Evolutionary conservation across 2,797 vertebrate species (phyloP).

Genomic region (Neosilurus hyrtlii): DNA sequence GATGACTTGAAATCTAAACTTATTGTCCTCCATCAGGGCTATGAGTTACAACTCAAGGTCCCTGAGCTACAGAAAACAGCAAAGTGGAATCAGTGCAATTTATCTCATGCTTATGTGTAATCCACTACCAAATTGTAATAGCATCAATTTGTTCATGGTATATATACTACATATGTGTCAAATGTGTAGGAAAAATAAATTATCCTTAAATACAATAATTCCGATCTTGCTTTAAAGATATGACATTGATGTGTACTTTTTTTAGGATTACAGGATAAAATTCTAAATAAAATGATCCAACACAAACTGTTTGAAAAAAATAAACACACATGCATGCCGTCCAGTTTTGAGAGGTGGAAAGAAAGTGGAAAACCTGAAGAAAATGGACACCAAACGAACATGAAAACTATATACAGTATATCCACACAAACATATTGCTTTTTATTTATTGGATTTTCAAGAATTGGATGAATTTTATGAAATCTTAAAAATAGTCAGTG

Average conservation of each 20-base stretch:
- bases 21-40: conserved; percentile 66
- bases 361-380: not conserved
- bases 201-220: not conserved
- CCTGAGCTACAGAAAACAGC: conserved; percentile 32
- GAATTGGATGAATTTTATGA: not conserved
- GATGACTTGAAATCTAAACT: conserved; percentile 70
- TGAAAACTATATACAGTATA: not conserved
- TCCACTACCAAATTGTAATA: not conserved
- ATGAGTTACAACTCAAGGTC: conserved; percentile 46
- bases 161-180: not conserved
- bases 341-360: not conserved
- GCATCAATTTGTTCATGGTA: not conserved
- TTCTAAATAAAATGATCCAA: no score
- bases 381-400: not conserved
- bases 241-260: not conserved
- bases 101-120: conserved; percentile 34
- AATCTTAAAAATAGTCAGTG: not conserved
- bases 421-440: not conserved
- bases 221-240: not conserved
- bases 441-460: not conserved
- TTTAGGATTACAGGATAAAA: not conserved
- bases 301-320: not conserved
- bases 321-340: not conserved
- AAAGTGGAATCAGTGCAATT: conserved; percentile 43
- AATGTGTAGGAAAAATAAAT: not conserved